These are phyloP conservation scores for Torymus tubicola DNA, from an alignment of 2,888 invertebrate species.

Conservation along the genomic window DNA sequence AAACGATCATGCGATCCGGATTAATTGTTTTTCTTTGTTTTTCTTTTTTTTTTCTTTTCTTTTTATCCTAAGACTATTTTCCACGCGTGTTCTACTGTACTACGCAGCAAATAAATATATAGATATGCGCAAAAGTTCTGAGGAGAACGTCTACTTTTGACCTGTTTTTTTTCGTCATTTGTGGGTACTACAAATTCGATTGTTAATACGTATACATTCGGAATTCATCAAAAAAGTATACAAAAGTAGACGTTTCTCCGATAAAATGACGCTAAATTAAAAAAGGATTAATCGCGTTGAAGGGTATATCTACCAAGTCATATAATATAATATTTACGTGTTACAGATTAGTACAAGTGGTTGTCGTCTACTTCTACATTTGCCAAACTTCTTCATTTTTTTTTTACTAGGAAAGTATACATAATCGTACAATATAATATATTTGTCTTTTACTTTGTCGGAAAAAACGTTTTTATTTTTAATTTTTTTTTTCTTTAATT, in stretches of 20 bases:
- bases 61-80: conserved; percentile 9
- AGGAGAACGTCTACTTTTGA: background rate
- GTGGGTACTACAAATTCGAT: background rate
- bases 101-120: conserved; percentile 20
- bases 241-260: too few relatives aligned
- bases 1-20: background rate
- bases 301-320: too few relatives aligned
- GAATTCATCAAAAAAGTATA: conserved; percentile 4
- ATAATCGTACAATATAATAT: background rate
- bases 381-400: conserved; percentile 7
- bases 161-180: background rate
- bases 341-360: too few relatives aligned
- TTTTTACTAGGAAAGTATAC: background rate
- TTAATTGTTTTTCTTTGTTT: too few relatives aligned
- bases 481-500: too few relatives aligned
- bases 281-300: too few relatives aligned
- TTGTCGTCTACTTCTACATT: background rate
- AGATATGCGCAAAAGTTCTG: background rate
- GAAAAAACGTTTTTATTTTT: too few relatives aligned
- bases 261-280: too few relatives aligned
- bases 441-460: too few relatives aligned
- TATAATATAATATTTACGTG: too few relatives aligned
- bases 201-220: background rate
- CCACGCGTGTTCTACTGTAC: background rate
- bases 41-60: background rate